Conservation (phyloP, 2,113 vertebrate species). For the Neolamprologus toae region DNA sequence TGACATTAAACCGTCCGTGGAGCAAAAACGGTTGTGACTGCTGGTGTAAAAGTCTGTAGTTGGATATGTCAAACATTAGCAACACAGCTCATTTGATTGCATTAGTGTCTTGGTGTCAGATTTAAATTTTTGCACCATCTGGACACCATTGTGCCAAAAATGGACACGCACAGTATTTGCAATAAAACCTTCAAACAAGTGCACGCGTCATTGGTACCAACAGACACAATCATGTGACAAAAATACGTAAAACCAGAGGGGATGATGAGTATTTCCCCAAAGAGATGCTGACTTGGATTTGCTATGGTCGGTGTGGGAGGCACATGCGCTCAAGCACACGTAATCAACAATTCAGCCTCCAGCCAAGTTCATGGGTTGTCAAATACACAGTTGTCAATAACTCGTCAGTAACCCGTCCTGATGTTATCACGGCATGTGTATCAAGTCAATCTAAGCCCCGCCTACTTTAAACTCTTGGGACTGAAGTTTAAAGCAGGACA, state of each 20-base stretch:
- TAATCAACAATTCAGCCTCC: background rate
- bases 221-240: background rate
- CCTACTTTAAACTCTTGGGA: background rate
- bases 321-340: background rate
- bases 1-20: background rate
- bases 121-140: background rate
- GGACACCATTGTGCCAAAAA: accelerated
- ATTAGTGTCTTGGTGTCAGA: background rate
- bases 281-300: background rate
- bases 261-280: background rate
- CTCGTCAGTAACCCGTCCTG: background rate
- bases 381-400: background rate
- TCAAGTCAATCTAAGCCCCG: background rate
- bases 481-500: background rate
- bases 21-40: background rate
- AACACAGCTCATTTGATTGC: background rate
- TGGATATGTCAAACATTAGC: background rate
- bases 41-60: background rate
- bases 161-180: accelerated
- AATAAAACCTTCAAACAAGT: background rate
- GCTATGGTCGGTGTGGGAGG: background rate
- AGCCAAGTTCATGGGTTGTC: background rate
- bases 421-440: background rate
- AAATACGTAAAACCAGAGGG: background rate
- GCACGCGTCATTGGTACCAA: background rate